Evolutionary conservation across 2,888 invertebrate species (phyloP).

Genomic region (Nebria brevicollis): DNA sequence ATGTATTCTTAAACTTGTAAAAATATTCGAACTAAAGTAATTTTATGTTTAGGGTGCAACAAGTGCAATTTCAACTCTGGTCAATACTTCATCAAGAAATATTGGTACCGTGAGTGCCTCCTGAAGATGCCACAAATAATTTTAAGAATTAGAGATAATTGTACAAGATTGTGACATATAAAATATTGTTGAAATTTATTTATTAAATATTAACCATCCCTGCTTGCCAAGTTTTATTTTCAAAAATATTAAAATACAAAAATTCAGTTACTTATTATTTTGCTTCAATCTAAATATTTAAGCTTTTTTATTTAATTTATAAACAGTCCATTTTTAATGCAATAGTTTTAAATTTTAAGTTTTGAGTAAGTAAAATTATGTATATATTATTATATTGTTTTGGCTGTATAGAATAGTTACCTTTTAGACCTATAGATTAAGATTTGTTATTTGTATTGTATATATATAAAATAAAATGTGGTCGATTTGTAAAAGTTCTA

Average conservation of each 20-base stretch:
- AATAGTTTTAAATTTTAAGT: not conserved
- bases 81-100: constrained; percentile 31
- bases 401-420: not conserved
- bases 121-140: not conserved
- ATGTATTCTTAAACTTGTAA: not conserved
- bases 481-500: not conserved
- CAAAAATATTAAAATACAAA: not conserved
- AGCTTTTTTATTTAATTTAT: constrained; percentile 1
- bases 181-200: not conserved
- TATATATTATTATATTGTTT: constrained; percentile 1
- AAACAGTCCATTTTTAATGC: not conserved
- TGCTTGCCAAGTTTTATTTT: not conserved
- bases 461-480: not conserved
- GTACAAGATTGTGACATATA: not conserved
- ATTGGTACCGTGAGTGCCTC: constrained; percentile 12
- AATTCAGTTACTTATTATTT: not conserved
- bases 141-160: not conserved
- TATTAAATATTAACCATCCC: not conserved
- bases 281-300: not conserved
- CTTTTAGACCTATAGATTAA: not conserved
- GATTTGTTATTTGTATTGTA: not conserved
- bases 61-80: constrained; percentile 34
- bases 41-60: constrained; percentile 34
- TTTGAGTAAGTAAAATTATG: not conserved
- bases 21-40: not conserved